Conservation (phyloP, 2,113 vertebrate species). For the Bos indicus region DNA sequence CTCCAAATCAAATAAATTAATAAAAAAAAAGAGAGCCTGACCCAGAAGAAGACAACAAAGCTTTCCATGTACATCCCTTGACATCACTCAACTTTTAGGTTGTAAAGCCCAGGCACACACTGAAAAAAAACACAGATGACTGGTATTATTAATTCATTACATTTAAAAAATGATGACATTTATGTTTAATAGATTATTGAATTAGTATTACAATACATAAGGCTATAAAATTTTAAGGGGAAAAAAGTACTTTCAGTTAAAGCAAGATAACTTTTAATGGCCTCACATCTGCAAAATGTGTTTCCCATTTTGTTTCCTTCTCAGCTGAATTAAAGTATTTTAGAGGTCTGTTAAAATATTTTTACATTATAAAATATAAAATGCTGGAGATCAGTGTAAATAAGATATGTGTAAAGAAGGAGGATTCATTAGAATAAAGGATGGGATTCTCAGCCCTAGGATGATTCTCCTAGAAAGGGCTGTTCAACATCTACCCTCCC, state of each 20-base stretch:
- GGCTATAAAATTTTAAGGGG: not conserved
- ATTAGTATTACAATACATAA: not conserved
- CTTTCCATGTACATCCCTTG: not conserved
- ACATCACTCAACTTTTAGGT: not conserved
- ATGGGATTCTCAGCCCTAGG: not conserved
- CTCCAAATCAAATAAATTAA: not conserved
- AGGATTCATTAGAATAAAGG: not conserved
- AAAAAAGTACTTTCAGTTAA: not conserved
- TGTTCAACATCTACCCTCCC: not conserved
- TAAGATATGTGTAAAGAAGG: not conserved
- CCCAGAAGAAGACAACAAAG: not conserved
- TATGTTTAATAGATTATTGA: not conserved
- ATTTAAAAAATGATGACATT: not conserved
- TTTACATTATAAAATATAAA: not conserved
- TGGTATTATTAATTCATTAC: not conserved
- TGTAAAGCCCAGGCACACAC: not conserved
- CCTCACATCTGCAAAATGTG: not conserved
- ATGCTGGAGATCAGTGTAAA: not conserved
- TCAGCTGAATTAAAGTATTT: not conserved
- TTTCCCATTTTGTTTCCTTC: not conserved
- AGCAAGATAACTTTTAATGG: constrained; percentile 20
- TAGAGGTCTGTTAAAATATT: not conserved
- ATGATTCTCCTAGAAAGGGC: not conserved
- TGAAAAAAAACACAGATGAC: not conserved
- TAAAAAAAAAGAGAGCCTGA: not conserved